Percentiles rank a stretch among this genome's conserved stretches.
These are phyloP conservation scores for Coelopa frigida DNA, from an alignment of 1,140 invertebrate genomes.

Conservation along the genomic window DNA sequence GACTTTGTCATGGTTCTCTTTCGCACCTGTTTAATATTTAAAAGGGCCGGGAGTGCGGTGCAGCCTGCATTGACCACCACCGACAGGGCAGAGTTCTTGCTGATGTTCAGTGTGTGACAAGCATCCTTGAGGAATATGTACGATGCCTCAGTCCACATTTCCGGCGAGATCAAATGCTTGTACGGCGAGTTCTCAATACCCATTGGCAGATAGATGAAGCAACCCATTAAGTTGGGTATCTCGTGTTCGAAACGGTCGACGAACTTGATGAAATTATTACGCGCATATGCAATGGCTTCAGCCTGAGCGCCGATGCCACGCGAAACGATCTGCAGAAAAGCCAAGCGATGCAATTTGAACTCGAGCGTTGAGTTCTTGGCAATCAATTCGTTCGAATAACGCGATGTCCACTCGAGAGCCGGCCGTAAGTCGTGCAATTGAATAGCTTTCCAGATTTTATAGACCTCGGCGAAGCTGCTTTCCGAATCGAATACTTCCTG, in stretches of 20 bases:
- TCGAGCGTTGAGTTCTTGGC: constrained; percentile 70
- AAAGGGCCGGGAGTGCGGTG: constrained; percentile 82
- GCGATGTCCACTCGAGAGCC: constrained; percentile 68
- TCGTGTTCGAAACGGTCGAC: constrained; percentile 76
- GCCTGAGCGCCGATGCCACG: constrained; percentile 31
- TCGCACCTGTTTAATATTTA: constrained; percentile 85
- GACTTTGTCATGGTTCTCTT: background rate
- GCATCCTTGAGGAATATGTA: constrained; percentile 91
- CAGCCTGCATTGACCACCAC: constrained; percentile 83
- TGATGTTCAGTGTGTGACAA: constrained; percentile 81
- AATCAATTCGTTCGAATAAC: constrained; percentile 55
- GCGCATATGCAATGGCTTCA: constrained; percentile 77
- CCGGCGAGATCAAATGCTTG: constrained; percentile 65
- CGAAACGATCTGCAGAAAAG: constrained; percentile 46
- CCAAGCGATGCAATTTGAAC: constrained; percentile 72
- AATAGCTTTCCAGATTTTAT: constrained; percentile 74
- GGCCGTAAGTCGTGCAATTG: constrained; percentile 69
- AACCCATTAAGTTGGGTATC: constrained; percentile 84
- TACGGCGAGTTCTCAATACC: constrained; percentile 79
- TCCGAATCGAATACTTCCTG: constrained; percentile 48
- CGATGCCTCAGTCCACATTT: constrained; percentile 74
- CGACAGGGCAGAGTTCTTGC: constrained; percentile 66
- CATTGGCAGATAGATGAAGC: constrained; percentile 71
- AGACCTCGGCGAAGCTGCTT: constrained; percentile 78
- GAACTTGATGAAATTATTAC: constrained; percentile 76